A percentile compares a stretch with the other conserved stretches of the same genome.
phyloP scores from a whole-genome alignment of 1,140 invertebrate genomes.

The Drosophila ohnishii region DNA sequence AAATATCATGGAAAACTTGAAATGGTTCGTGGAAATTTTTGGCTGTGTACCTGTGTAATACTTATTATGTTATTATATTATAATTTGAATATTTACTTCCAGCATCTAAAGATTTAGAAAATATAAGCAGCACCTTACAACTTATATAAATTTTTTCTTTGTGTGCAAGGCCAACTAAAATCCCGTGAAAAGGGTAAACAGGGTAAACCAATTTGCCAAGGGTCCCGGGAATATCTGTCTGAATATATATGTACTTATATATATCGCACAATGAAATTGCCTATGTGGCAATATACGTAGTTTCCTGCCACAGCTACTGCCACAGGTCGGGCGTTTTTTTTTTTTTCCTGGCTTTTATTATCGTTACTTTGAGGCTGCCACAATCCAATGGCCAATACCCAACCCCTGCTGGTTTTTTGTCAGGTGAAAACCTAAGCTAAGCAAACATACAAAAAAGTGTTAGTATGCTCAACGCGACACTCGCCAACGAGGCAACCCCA shows the following conservation, averaged over 20 bases:
- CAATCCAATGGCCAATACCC: slow-evolving; percentile 27
- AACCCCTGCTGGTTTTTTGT: slow-evolving; percentile 32
- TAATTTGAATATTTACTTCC: no score
- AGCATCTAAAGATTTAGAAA: neutral
- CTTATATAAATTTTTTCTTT: slow-evolving; percentile 17
- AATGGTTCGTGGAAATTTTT: no score
- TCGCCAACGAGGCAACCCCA: slow-evolving; percentile 18
- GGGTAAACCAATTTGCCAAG: slow-evolving; percentile 65
- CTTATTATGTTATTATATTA: neutral
- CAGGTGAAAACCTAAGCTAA: slow-evolving; percentile 70
- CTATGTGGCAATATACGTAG: slow-evolving; percentile 70
- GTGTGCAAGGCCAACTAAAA: slow-evolving; percentile 50
- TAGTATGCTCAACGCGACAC: slow-evolving; percentile 71
- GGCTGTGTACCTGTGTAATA: no score
- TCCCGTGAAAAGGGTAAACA: slow-evolving; percentile 68
- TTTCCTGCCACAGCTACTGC: slow-evolving; percentile 35
- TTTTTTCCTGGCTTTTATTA: slow-evolving; percentile 57
- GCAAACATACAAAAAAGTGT: slow-evolving; percentile 72
- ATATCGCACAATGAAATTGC: slow-evolving; percentile 70
- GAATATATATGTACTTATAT: slow-evolving; percentile 49
- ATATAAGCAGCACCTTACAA: slow-evolving; percentile 31
- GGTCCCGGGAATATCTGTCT: slow-evolving; percentile 43
- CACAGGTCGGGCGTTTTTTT: slow-evolving; percentile 15
- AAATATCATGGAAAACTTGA: no score
- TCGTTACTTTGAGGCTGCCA: slow-evolving; percentile 60